These are phyloP conservation scores for Zaprionus africanus DNA, from an alignment of 1,140 invertebrate species.

Conservation along the genomic window DNA sequence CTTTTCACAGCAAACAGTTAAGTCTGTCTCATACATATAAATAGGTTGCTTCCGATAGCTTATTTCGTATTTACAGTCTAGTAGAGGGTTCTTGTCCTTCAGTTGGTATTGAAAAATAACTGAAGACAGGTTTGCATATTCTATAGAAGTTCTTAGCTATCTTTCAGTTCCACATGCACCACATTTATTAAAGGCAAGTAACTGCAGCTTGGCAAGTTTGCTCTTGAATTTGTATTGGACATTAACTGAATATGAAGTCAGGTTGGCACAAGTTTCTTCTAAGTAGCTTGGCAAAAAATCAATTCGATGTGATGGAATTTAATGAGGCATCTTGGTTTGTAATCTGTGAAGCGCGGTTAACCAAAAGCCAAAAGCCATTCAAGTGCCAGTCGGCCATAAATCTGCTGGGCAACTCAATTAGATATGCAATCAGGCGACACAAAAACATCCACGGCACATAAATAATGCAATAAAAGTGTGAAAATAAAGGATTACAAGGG, in stretches of 20 bases:
- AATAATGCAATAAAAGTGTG: slow-evolving; percentile 59
- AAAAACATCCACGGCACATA: slow-evolving; percentile 40
- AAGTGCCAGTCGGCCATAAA: slow-evolving; percentile 46
- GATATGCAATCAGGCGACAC: slow-evolving; percentile 51
- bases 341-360: slow-evolving; percentile 27
- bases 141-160: neutral
- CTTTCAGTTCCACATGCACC: neutral
- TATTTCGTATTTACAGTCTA: neutral
- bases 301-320: slow-evolving; percentile 10
- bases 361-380: slow-evolving; percentile 26
- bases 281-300: neutral
- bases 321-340: slow-evolving; percentile 12
- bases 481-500: slow-evolving; percentile 37
- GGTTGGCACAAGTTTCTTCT: neutral
- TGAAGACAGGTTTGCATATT: neutral
- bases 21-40: slow-evolving; percentile 13
- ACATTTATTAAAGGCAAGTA: too few species aligned
- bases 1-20: neutral
- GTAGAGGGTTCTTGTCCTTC: neutral
- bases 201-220: too few species aligned
- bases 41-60: neutral
- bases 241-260: neutral
- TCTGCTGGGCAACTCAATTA: slow-evolving; percentile 54
- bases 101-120: neutral
- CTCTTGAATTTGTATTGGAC: neutral